Base-by-base conservation (phyloP, 2,797 vertebrate species). In the Pipistrellus pygmaeus region DNA sequence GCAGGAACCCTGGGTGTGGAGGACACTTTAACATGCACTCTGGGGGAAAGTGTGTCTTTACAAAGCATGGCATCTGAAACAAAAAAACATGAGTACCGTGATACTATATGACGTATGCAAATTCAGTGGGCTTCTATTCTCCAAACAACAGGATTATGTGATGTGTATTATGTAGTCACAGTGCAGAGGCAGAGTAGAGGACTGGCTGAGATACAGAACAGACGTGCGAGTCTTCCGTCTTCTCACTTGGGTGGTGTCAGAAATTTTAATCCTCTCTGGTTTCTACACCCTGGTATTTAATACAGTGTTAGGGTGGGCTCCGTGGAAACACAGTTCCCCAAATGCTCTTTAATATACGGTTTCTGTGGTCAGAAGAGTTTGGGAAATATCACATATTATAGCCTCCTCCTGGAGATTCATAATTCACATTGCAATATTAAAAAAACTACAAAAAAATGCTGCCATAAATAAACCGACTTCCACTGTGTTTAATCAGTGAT, bases 401-500 rank as follows among this genome's bases (percentile, higher is more conserved):
- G 27, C 85, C 51, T 91, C 66, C 53, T 88, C n/a, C n/a, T 78
- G 30, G 68, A 88, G 87, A 57, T 64, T 85, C 72, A 15, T 85
- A 57, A 71, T 85, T 95, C 95, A 66, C 55, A 13, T 27, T 0
- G 14, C 44, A 35, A 71, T 25, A 66, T 83, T 92, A 84, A 72
- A 81, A 81, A 81, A 83, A 30, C n/a, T 27, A 82, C 32, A 2
- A 10, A 32, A 35, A 82, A 72, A 44, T 44, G 44, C 10, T 73
- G 81, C 81, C 41, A 69, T 71, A 66, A 88, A 78, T 73, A 91
- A 82, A 23, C 27, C 73, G 35, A 18, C 25, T 78, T 30, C 55
- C 27, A 66, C 35, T 9, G 77, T 2, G 55, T 66, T 89, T 84
- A 91, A 91, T 88, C 69, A 7, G 77, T 87, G 92, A 97, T 96